Evolutionary conservation across 2,797 vertebrate species (phyloP), one percentile per base, ranked within the genome.

Genomic region (Sibirionetta formosa): DNA sequence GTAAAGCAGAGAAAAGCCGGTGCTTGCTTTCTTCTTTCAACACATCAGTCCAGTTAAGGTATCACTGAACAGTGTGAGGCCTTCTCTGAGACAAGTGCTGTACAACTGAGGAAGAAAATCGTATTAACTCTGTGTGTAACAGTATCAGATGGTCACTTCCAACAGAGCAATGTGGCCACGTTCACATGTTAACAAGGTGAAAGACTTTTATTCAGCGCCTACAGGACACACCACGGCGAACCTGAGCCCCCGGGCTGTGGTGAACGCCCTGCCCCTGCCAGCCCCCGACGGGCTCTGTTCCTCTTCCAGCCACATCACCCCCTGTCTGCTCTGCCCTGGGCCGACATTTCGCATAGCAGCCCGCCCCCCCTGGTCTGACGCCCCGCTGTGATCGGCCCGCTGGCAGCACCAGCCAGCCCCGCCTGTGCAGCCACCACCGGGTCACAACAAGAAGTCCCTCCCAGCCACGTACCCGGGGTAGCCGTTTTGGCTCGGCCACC

Each of bases 311-410:
- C 60, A 58, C 8, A n/a, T 33, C n/a, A 18, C 15, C 27, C 66
- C 33, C 29, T 46, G 22, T 23, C 18, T 11, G 29, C 60, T 17
- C 19, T 26, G 29, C 17, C 46, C 69, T 14, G 9, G 7, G 22
- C 53, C 10, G 17, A 18, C 27, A 35, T 29, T 60, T 46, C 20
- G 8, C 16, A 14, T 46, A 16, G n/a, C 15, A 11, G 19, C 53
- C 6, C 3, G 18, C 36, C 10, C 14, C 0, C 6, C 1, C 0
- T 14, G 29, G 29, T 15, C 33, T 24, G 5, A 11, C 22, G 0
- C 19, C 38, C 22, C 23, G 12, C 44, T 60, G 46, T 36, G 51
- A 57, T n/a, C 17, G 61, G 27, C 42, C 42, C 7, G 16, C 33
- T 46, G 46, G 38, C 33, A 8, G 17, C 31, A 26, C 2, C 29